Base-by-base conservation (phyloP, 1,140 invertebrate genomes). In the Diorhabda elongata region DNA sequence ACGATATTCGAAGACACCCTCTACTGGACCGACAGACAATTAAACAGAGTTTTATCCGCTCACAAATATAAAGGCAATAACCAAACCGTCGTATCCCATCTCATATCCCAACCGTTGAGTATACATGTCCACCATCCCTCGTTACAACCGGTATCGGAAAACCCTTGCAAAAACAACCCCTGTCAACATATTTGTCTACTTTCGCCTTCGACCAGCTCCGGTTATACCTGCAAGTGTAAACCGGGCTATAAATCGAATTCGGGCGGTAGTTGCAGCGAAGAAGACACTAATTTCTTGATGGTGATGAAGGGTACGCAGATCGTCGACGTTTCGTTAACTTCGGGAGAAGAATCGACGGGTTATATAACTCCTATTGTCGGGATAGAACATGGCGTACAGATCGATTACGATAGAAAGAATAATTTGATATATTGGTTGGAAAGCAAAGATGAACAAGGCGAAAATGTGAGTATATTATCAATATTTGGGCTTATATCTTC, bases 11-110 rank as follows among this genome's bases (percentile, higher is more conserved):
- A 95, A 81, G 97, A 99, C 74, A 92, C 91, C 0, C 84, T 99
- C 64, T 99, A 97, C 79, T 99, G 97, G 96, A 98, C 96, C 0
- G 97, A 99, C 81, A 85, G 96, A 4, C 95, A 97, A 74, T 82
- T 97, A 2, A 97, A 97, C 75, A 83, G 95, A 42, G 92, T 94
- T 3, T 76, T 95, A 0, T 94, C 93, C 0, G 93, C 94, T 0
- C 91, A 97, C 79, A 98, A 98, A 80, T 98, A 93, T 80, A 88
- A 88, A 70, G 96, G 80, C 3, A 84, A 87, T 8, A 96, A 98
- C 82, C 94, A 97, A 78, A 93, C 92, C 0, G 94, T 98, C 2
- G 93, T 97, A 2, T 96, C 95, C 0, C 96, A 98, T 82, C 82
- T 97, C 45, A 96, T 98, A 62, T 95, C 93, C 3, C 95, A 98